These are phyloP conservation scores for Gobionotothen gibberifrons DNA, from an alignment of 2,797 vertebrate genomes.

Conservation along the genomic window DNA sequence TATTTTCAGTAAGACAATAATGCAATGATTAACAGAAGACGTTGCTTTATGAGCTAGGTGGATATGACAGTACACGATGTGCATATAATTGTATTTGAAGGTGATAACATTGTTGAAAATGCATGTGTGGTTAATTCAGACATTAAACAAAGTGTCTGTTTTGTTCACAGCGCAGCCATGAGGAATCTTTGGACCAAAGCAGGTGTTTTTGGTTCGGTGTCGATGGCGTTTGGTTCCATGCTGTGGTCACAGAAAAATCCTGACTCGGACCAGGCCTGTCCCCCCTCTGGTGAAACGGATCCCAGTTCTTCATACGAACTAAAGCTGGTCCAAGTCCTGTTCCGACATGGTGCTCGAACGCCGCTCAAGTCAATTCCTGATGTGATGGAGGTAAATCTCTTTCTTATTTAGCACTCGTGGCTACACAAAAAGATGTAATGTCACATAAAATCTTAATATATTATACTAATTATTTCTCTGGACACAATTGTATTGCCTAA, in stretches of 20 bases:
- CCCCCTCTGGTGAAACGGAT: not conserved
- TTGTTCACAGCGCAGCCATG: constrained; percentile 70
- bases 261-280: constrained; percentile 25
- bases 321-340: constrained; percentile 91
- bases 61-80: too few species aligned
- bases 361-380: constrained; percentile 90
- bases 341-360: constrained; percentile 93
- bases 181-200: constrained; percentile 77
- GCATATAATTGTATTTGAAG: too few species aligned
- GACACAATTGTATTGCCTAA: constrained; percentile 61
- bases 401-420: not conserved
- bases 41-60: too few species aligned
- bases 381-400: constrained; percentile 83
- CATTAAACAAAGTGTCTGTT: not conserved
- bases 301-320: constrained; percentile 80
- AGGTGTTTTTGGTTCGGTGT: constrained; percentile 77
- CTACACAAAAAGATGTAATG: not conserved
- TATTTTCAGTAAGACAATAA: too few species aligned
- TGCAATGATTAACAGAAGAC: too few species aligned
- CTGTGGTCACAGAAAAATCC: constrained; percentile 81
- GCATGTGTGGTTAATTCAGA: not conserved
- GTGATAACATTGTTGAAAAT: too few species aligned
- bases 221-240: constrained; percentile 76
- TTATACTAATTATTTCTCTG: not conserved
- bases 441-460: not conserved